phyloP scores from a whole-genome alignment of 2,888 invertebrate genomes.

The Chaetogeoica ovagalla region DNA sequence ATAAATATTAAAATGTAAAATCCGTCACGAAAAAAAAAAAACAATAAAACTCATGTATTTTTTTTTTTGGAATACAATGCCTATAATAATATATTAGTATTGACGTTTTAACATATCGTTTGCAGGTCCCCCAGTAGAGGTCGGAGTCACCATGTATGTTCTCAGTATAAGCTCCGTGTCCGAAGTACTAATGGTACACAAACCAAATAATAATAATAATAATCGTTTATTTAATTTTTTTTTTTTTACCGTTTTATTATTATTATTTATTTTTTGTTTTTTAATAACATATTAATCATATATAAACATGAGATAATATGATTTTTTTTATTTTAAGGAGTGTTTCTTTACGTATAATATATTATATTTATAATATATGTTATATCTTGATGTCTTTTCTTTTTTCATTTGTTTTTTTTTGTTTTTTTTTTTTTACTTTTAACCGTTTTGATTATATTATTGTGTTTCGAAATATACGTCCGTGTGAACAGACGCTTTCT shows the following conservation, averaged over 20 bases:
- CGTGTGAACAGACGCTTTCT: constrained; percentile 49
- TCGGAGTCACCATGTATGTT: constrained; percentile 67
- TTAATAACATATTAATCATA: constrained; percentile 29
- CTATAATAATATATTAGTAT: constrained; percentile 10
- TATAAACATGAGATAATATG: constrained; percentile 30
- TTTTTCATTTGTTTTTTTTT: too few species aligned
- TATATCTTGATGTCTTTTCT: constrained; percentile 17
- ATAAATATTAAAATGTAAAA: constrained; percentile 27
- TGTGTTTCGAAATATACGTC: constrained; percentile 44
- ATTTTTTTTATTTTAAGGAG: constrained; percentile 48
- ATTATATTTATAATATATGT: background rate
- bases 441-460: constrained; percentile 27
- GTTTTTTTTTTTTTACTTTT: constrained; percentile 4
- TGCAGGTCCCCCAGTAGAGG: constrained; percentile 65
- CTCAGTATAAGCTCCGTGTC: constrained; percentile 67
- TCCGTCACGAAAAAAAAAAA: background rate
- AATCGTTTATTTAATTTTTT: constrained; percentile 33
- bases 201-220: constrained; percentile 45
- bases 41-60: background rate
- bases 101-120: constrained; percentile 55
- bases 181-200: constrained; percentile 66
- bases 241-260: constrained; percentile 3
- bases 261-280: constrained; percentile 24
- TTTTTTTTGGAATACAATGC: constrained; percentile 15
- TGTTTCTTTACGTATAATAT: constrained; percentile 34